These are phyloP conservation scores for Aphis craccivora DNA, from an alignment of 1,140 invertebrate species.

Conservation along the genomic window DNA sequence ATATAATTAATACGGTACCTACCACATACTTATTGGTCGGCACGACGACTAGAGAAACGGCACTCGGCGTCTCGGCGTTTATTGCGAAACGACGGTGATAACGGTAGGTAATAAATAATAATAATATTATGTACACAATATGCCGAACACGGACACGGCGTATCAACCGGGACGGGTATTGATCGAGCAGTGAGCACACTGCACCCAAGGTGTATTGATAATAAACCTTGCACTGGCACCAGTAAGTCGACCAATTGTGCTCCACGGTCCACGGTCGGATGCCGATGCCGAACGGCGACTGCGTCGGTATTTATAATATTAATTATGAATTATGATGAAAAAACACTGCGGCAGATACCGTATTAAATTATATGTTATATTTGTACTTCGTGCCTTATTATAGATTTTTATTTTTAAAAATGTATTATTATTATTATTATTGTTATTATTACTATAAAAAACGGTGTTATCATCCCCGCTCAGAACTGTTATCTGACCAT, in stretches of 20 bases:
- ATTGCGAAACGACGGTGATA: not conserved
- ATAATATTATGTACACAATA: not conserved
- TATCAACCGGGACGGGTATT: not conserved
- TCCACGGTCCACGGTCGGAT: not conserved
- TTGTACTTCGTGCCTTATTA: not conserved
- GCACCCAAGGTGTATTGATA: no score
- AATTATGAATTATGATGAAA: not conserved
- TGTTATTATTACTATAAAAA: not conserved
- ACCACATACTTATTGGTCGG: not conserved
- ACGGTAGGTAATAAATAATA: not conserved
- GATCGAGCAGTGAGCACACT: not conserved
- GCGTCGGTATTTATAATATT: not conserved
- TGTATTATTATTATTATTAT: not conserved
- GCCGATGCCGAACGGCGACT: not conserved
- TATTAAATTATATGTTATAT: not conserved
- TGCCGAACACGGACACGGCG: not conserved
- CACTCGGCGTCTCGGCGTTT: not conserved
- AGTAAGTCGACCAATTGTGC: not conserved
- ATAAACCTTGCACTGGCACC: no score
- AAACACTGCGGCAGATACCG: not conserved
- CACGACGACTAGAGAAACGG: not conserved
- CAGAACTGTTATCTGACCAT: not conserved
- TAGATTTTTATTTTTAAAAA: slow-evolving; percentile 1
- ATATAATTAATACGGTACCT: not conserved
- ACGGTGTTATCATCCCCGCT: not conserved